A percentile compares a stretch with the other conserved stretches of the same genome.
These are phyloP conservation scores for Sminthurides bifidus DNA, from an alignment of 1,140 invertebrate species.

Conservation along the genomic window DNA sequence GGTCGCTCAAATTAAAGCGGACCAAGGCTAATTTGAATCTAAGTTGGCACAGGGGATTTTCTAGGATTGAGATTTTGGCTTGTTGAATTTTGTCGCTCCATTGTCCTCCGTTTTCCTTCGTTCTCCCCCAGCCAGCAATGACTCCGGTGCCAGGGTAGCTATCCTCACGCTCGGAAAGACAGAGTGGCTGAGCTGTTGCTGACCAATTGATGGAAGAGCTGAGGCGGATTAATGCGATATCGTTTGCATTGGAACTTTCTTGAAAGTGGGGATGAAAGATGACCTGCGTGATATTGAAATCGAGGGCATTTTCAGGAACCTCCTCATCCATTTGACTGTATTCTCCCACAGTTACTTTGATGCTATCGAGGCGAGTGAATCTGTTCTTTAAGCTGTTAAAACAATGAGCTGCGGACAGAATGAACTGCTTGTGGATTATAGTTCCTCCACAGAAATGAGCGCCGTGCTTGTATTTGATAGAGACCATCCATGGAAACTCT, in stretches of 20 bases:
- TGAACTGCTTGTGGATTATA: slow-evolving; percentile 35
- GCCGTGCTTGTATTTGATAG: slow-evolving; percentile 15
- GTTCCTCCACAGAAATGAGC: slow-evolving; percentile 38
- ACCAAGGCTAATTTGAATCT: background rate
- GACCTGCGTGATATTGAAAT: background rate
- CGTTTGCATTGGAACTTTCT: slow-evolving; percentile 35
- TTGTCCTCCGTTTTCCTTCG: background rate
- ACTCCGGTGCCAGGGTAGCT: background rate
- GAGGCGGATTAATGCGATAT: slow-evolving; percentile 40
- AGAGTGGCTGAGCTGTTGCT: slow-evolving; percentile 38
- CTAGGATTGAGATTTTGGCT: background rate
- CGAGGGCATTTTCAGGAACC: background rate
- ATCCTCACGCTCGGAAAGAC: slow-evolving; percentile 30
- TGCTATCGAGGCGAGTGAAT: background rate
- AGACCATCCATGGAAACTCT: slow-evolving; percentile 20
- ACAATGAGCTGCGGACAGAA: slow-evolving; percentile 41
- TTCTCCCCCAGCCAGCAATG: slow-evolving; percentile 10
- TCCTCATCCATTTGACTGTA: slow-evolving; percentile 1
- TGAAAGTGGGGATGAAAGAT: slow-evolving; percentile 24
- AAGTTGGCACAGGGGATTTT: background rate
- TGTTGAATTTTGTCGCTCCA: background rate
- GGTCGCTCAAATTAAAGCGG: background rate
- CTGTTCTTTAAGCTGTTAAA: slow-evolving; percentile 4
- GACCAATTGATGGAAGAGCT: slow-evolving; percentile 35
- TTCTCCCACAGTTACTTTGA: slow-evolving; percentile 12